phyloP scores from a whole-genome alignment of 2,888 invertebrate species.

The Sinodicranocentrus sp. region DNA sequence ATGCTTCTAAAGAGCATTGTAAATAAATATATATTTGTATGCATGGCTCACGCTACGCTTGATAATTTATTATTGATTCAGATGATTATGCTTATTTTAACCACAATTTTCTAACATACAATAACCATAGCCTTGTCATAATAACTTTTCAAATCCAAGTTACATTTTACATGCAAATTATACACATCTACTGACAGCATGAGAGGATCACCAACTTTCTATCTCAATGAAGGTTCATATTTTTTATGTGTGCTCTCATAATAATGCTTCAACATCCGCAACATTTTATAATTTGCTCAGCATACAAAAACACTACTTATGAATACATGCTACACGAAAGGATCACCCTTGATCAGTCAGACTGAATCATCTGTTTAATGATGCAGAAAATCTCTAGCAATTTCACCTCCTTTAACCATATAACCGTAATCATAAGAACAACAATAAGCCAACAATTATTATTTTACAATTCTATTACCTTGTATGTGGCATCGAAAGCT shows the following conservation, averaged over 20 bases:
- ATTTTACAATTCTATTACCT: too few species aligned
- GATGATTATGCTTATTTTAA: neutral
- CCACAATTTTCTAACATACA: slow-evolving; percentile 11
- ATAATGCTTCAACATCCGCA: slow-evolving; percentile 18
- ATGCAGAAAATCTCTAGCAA: slow-evolving; percentile 43
- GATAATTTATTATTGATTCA: neutral
- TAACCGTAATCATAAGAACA: slow-evolving; percentile 2
- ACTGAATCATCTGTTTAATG: slow-evolving; percentile 48
- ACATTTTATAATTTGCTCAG: neutral
- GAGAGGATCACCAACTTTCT: slow-evolving; percentile 17
- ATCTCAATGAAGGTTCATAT: slow-evolving; percentile 15
- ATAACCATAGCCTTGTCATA: too few species aligned
- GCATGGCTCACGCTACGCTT: too few species aligned
- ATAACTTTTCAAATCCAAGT: too few species aligned
- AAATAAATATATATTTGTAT: too few species aligned
- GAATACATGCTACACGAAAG: neutral
- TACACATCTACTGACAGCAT: neutral
- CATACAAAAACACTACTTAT: neutral
- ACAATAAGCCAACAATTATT: slow-evolving; percentile 19
- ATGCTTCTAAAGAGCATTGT: too few species aligned
- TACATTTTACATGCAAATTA: too few species aligned
- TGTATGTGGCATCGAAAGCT: too few species aligned
- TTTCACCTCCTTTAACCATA: slow-evolving; percentile 50
- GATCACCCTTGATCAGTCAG: slow-evolving; percentile 31
- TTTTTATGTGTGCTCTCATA: neutral